Evolutionary conservation across 2,888 invertebrate species (phyloP), one percentile per base, ranked within the genome.

Genomic region (Sericinus montela): DNA sequence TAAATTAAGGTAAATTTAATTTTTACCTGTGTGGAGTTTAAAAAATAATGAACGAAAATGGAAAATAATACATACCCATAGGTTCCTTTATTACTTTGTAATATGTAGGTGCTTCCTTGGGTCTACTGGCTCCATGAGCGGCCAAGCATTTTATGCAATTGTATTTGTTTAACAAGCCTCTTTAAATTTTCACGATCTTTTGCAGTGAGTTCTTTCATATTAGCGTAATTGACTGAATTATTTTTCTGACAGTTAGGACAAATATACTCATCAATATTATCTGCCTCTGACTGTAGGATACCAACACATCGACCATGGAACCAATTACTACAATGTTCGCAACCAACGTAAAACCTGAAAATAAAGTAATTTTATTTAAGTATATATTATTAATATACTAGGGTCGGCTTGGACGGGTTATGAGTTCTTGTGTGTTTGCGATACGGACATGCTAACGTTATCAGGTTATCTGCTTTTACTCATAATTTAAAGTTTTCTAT

Each of bases 321-420:
- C 99, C 99, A 99, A 82, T 98, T 98, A 80, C 98, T 97, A 80
- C 99, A 99, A 56, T 95, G 94, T 87, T 99, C 99, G 79, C 99
- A 99, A 75, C 98, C 98, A 69, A 99, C 98, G 82, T 99, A 99
- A 91, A 99, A 99, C 81, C 97, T 97, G 75, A 34, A 90, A 83
- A 48, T 47, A 57, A n/a, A n/a, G n/a, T n/a, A n/a, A n/a, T n/a
- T n/a, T n/a, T n/a, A n/a, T n/a, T n/a, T n/a, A n/a, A n/a, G n/a
- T n/a, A n/a, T n/a, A n/a, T n/a, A n/a, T n/a, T n/a, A n/a, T n/a
- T n/a, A n/a, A n/a, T n/a, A n/a, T n/a, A n/a, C n/a, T n/a, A n/a
- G n/a, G n/a, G n/a, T n/a, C n/a, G n/a, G n/a, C n/a, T n/a, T n/a
- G n/a, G n/a, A n/a, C n/a, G n/a, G n/a, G n/a, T n/a, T n/a, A n/a